Base-by-base conservation (phyloP, 2,113 vertebrate genomes). In the Prolemur simus region DNA sequence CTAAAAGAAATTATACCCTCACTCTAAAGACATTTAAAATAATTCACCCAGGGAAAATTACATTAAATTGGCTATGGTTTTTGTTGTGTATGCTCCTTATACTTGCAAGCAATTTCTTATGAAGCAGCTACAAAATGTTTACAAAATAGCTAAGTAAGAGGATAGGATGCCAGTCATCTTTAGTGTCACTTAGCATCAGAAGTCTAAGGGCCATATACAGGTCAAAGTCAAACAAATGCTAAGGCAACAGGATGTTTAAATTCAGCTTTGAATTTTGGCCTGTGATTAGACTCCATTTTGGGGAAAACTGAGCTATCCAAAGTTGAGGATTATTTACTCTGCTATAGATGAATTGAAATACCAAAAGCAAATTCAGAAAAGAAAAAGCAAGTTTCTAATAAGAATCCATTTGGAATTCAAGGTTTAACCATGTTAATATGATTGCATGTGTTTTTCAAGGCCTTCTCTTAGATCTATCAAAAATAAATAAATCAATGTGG, bases 21-120 rank as follows among this genome's bases (percentile, higher is more conserved):
- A 52, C 78, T 97, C 92, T 93, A 96, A 96, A 88, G 96, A 93
- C 14, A 3, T 97, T 97, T 97, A 94, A 97, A 98, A 96, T 94
- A 97, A 93, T 58, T 94, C 71, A 88, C 74, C 69, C 45, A 90
- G 47, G 42, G 42, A 97, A 97, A 97, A 96, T 93, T 94, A 76
- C 52, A 89, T 78, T 78, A 52, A 83, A 71, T 80, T 89, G 42
- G 23, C 64, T 93, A 68, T 17, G 15, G 12, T 77, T 97, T 94
- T 93, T 85, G 27, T 91, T 91, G 20, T 95, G 64, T 91, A 45
- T 78, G 25, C 5, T 94, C 77, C 34, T 88, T 64, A 78, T 76
- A 94, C 23, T 91, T 83, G 64, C 39, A 94, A 89, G 56, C 0
- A 6, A 52, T 89, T 97, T 96, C 94, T 96, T 96, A 97, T 39